Conservation (phyloP, 2,888 invertebrate species). For the Patella pellucida region DNA sequence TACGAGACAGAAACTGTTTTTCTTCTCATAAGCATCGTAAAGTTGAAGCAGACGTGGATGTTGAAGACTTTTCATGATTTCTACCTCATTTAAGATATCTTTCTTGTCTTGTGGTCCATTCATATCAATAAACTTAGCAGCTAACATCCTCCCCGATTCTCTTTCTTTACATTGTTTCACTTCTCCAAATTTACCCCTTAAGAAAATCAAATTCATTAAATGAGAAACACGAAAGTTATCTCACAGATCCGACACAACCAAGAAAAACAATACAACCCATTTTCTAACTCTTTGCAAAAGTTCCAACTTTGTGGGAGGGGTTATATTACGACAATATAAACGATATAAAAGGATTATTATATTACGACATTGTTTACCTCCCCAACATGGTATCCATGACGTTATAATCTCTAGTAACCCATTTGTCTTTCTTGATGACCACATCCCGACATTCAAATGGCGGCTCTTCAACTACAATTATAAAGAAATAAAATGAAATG, state of each 20-base stretch:
- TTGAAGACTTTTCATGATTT: conserved; percentile 93
- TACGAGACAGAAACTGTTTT: conserved; percentile 93
- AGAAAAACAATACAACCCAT: not conserved
- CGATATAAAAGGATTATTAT: no score
- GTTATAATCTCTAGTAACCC: conserved; percentile 89
- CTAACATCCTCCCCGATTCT: conserved; percentile 83
- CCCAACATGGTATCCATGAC: conserved; percentile 89
- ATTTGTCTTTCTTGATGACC: conserved; percentile 83
- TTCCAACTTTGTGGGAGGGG: no score
- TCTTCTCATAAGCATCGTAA: conserved; percentile 90
- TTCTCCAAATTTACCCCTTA: conserved; percentile 96
- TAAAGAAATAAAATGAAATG: conserved; percentile 8
- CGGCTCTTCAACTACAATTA: conserved; percentile 75
- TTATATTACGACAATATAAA: no score
- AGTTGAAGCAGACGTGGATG: conserved; percentile 97
- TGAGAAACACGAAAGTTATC: conserved; percentile 7
- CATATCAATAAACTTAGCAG: conserved; percentile 93
- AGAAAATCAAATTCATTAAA: conserved; percentile 12
- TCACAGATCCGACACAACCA: not conserved
- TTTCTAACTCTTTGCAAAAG: no score
- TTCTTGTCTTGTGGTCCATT: conserved; percentile 85
- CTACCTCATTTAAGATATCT: conserved; percentile 94
- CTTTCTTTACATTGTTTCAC: conserved; percentile 94
- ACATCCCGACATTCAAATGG: conserved; percentile 92
- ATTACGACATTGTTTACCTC: conserved; percentile 77